Conservation (phyloP, 2,797 vertebrate genomes). For the Enteromius radiatus region DNA sequence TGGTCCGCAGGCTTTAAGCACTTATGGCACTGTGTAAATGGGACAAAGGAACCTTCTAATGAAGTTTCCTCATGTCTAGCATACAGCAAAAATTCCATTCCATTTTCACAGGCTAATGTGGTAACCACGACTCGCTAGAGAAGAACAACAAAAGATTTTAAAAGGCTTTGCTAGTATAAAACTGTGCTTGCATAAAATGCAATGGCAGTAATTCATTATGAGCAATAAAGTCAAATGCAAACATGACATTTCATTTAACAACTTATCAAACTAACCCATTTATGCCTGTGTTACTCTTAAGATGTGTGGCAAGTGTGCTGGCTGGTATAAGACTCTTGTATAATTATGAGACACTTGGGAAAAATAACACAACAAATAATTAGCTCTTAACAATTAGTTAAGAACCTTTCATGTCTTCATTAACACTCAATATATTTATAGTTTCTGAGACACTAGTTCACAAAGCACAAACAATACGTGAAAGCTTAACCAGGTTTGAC, state of each 20-base stretch:
- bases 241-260: constrained; percentile 10
- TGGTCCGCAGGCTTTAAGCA: constrained; percentile 22
- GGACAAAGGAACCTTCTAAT: constrained; percentile 43
- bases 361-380: neutral
- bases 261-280: neutral
- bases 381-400: neutral
- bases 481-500: neutral
- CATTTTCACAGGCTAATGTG: neutral
- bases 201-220: neutral
- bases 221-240: neutral
- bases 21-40: constrained; percentile 29
- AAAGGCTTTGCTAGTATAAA: neutral
- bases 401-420: neutral
- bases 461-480: neutral
- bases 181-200: neutral
- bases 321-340: neutral
- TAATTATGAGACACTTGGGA: neutral
- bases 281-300: neutral
- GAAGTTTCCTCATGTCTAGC: constrained; percentile 10
- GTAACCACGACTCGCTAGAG: neutral
- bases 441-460: neutral
- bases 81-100: neutral
- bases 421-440: neutral
- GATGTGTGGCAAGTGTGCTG: neutral
- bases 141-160: neutral